Percentiles rank a stretch among this genome's conserved stretches.
phyloP scores from a whole-genome alignment of 2,888 invertebrate genomes.

The Leptinotarsa rubiginosa region DNA sequence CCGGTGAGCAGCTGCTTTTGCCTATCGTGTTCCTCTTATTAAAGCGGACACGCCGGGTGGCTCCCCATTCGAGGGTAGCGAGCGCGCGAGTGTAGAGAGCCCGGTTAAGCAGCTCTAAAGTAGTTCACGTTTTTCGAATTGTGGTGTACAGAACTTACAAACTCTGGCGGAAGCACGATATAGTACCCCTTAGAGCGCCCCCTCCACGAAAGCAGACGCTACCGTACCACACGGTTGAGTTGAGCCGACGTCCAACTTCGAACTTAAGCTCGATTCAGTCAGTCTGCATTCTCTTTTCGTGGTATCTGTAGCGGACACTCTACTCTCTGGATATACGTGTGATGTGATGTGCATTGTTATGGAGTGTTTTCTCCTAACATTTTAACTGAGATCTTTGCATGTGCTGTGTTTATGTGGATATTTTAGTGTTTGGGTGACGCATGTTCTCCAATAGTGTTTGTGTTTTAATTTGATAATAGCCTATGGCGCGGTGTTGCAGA shows the following conservation, averaged over 20 bases:
- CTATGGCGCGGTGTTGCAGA: constrained; percentile 67
- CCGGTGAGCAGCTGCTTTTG: constrained; percentile 54
- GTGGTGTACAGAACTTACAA: constrained; percentile 45
- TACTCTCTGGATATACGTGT: constrained; percentile 52
- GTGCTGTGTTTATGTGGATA: constrained; percentile 57
- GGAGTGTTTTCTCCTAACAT: constrained; percentile 54
- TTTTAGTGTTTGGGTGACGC: constrained; percentile 48
- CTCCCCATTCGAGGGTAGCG: constrained; percentile 64
- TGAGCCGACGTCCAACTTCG: constrained; percentile 48
- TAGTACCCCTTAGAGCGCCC: constrained; percentile 64
- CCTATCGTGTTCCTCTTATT: constrained; percentile 59
- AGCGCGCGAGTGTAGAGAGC: constrained; percentile 54
- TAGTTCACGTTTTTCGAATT: constrained; percentile 42
- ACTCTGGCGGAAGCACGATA: constrained; percentile 59
- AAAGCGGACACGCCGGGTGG: constrained; percentile 62
- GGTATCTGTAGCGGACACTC: constrained; percentile 45
- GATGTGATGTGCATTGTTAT: constrained; percentile 53
- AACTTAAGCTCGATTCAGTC: constrained; percentile 53
- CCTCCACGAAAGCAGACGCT: constrained; percentile 59
- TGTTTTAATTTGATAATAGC: constrained; percentile 55
- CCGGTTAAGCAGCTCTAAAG: constrained; percentile 39
- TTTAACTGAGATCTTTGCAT: constrained; percentile 50
- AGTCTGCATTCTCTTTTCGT: constrained; percentile 59
- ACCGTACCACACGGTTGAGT: constrained; percentile 62
- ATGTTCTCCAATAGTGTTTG: constrained; percentile 45